Percentiles rank a stretch among this genome's conserved stretches.
These are phyloP conservation scores for Cantharis flavilabris DNA, from an alignment of 2,888 invertebrate genomes.

Conservation along the genomic window DNA sequence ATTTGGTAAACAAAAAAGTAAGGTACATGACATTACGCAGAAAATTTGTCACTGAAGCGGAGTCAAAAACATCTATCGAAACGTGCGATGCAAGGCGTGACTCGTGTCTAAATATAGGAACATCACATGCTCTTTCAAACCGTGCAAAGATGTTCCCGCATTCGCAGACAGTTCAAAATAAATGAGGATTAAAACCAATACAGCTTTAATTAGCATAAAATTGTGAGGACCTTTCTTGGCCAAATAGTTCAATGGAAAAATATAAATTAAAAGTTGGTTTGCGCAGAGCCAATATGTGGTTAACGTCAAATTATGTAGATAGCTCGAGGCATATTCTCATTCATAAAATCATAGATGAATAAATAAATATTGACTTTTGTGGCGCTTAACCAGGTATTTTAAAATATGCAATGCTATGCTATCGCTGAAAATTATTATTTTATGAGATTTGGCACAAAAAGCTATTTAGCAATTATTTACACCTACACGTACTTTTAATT, in stretches of 20 bases:
- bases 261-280: background rate
- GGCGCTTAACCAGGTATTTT: background rate
- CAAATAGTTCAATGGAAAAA: background rate
- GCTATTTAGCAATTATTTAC: background rate
- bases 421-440: background rate
- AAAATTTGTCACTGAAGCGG: background rate
- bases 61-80: slow-evolving; percentile 21
- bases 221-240: background rate
- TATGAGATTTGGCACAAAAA: background rate
- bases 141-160: slow-evolving; percentile 28
- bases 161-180: slow-evolving; percentile 33
- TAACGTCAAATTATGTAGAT: background rate
- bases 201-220: slow-evolving; percentile 12
- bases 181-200: slow-evolving; percentile 11
- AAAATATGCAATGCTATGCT: background rate
- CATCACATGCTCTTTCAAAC: slow-evolving; percentile 29
- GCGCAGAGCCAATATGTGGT: background rate
- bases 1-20: slow-evolving; percentile 6
- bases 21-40: slow-evolving; percentile 1
- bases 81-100: slow-evolving; percentile 28
- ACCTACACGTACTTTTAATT: background rate
- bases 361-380: background rate
- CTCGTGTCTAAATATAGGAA: slow-evolving; percentile 31
- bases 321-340: background rate
- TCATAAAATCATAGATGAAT: background rate